Percentiles rank a stretch among this genome's conserved stretches.
Conservation (phyloP, 2,888 invertebrate genomes). For the Ischnura elegans region DNA sequence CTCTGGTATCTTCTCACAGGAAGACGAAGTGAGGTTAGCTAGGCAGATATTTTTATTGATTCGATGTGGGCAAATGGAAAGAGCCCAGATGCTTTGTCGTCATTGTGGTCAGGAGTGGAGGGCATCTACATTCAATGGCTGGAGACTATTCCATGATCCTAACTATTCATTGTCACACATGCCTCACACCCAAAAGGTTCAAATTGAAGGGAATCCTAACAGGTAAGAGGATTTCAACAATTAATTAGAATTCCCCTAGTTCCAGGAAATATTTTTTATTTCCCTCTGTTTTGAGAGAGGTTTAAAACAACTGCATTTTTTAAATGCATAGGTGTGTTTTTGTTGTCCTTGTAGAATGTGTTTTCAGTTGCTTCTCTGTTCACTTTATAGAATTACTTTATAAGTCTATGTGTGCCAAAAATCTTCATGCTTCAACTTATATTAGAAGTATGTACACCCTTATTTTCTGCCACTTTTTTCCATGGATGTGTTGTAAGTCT, state of each 20-base stretch:
- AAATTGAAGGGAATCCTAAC: constrained; percentile 90
- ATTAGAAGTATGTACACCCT: too few species aligned
- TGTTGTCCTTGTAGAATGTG: too few species aligned
- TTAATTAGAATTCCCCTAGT: neutral
- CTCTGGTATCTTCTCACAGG: constrained; percentile 75
- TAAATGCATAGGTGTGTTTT: too few species aligned
- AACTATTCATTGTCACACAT: constrained; percentile 81
- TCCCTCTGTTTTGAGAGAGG: too few species aligned
- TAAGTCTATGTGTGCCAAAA: too few species aligned
- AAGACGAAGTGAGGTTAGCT: constrained; percentile 85
- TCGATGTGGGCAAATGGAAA: constrained; percentile 91
- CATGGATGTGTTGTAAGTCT: too few species aligned
- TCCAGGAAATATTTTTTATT: too few species aligned
- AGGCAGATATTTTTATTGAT: constrained; percentile 86
- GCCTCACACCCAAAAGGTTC: constrained; percentile 74
- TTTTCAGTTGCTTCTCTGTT: too few species aligned
- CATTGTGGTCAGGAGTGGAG: constrained; percentile 95
- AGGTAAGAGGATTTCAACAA: constrained; percentile 79
- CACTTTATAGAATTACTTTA: too few species aligned
- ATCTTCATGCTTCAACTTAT: too few species aligned
- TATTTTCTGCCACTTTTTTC: too few species aligned
- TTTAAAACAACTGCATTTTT: too few species aligned
- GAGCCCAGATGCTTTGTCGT: constrained; percentile 90
- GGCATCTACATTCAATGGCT: constrained; percentile 93
- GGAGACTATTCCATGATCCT: constrained; percentile 92